A percentile compares a stretch with the other conserved stretches of the same genome.
Evolutionary conservation across 2,797 vertebrate genomes (phyloP).

Genomic region (Peromyscus eremicus): DNA sequence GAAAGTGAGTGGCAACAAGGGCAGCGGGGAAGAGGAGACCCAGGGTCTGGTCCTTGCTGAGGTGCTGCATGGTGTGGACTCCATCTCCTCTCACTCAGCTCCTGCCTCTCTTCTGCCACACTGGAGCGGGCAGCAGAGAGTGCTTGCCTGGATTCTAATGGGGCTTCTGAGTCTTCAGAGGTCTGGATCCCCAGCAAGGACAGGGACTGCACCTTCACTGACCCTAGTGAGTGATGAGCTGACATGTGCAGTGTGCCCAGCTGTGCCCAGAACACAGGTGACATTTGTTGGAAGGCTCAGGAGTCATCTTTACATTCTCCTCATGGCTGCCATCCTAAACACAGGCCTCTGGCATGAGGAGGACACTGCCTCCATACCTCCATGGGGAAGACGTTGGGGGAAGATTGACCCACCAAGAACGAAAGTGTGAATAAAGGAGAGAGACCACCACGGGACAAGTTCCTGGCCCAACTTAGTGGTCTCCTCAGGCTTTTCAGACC

Average conservation of each 20-base stretch:
- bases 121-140: background rate
- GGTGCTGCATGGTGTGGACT: background rate
- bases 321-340: too few species aligned
- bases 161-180: background rate
- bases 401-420: background rate
- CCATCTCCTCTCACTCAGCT: background rate
- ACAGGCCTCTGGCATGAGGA: background rate
- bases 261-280: too few species aligned
- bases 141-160: background rate
- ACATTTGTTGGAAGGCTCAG: too few species aligned
- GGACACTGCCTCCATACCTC: background rate
- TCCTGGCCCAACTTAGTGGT: fast-evolving
- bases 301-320: too few species aligned
- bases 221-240: too few species aligned
- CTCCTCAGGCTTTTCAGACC: background rate
- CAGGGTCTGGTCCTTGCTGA: background rate
- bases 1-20: too few species aligned
- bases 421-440: background rate
- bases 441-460: too few species aligned
- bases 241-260: too few species aligned
- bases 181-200: background rate
- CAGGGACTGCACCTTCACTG: too few species aligned
- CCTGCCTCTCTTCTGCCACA: background rate
- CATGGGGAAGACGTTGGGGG: too few species aligned
- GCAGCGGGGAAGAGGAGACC: background rate